phyloP scores from a whole-genome alignment of 2,113 vertebrate genomes.

The Lepisosteus osseus region DNA sequence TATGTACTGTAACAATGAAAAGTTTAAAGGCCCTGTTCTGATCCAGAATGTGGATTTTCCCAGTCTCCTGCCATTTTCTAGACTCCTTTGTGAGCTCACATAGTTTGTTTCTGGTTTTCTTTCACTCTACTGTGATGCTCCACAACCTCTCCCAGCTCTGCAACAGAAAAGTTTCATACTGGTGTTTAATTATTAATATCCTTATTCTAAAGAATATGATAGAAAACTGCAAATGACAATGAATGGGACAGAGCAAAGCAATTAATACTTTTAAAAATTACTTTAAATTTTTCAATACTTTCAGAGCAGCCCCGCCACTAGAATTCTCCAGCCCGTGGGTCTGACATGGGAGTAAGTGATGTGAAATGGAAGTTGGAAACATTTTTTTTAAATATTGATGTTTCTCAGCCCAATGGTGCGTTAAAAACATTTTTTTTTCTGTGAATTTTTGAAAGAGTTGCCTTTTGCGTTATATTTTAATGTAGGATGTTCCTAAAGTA shows the following conservation, averaged over 20 bases:
- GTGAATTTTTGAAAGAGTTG: conserved; percentile 11
- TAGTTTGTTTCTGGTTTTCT: background rate
- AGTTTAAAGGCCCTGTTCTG: no score
- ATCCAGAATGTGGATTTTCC: no score
- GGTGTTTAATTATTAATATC: conserved; percentile 1
- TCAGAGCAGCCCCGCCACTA: background rate
- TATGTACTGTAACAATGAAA: no score
- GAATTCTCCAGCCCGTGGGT: conserved; percentile 14
- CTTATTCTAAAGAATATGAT: no score
- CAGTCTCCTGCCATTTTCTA: no score
- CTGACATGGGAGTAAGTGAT: conserved; percentile 13
- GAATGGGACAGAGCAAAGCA: background rate
- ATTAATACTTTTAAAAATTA: background rate
- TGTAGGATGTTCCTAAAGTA: conserved; percentile 19
- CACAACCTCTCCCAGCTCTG: background rate
- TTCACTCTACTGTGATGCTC: background rate
- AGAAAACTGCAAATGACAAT: background rate
- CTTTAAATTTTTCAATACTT: background rate
- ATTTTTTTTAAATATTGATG: conserved; percentile 44
- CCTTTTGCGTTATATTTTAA: conserved; percentile 22
- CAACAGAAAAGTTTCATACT: background rate
- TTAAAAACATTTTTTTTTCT: conserved; percentile 9
- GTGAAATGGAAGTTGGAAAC: conserved; percentile 39
- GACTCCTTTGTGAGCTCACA: background rate
- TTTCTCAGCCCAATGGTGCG: background rate